Evolutionary conservation across 2,113 vertebrate species (phyloP), one percentile per base, ranked within the genome.

Genomic region (Podilymbus podiceps): DNA sequence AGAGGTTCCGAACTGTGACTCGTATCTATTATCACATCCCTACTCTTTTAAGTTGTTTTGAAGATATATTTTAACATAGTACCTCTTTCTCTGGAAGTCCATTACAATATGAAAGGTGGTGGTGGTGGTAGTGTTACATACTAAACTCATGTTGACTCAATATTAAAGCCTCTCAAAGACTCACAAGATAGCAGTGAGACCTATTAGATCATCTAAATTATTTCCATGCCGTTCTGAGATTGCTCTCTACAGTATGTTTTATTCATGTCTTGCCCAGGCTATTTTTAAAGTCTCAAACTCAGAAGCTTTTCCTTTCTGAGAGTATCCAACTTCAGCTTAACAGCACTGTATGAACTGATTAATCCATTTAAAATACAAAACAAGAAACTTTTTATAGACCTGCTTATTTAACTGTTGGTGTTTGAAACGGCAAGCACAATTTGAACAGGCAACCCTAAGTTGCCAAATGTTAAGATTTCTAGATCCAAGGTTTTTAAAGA

Each of bases 301-400:
- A 95, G 91, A 84, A 95, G 89, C 91, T 85, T 95, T 95, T 95
- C 74, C 96, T 93, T 96, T 97, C 95, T 88, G 89, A 97, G 94
- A 92, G 74, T 42, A 85, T 50, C 78, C 90, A 96, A 73, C 86
- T 92, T 92, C 19, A 93, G 66, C 94, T 93, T 83, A 94, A 84
- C 95, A 93, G 86, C 62, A 69, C 40, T 52, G 38, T 25, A 16
- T 42, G 89, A 42, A 73, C 77, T 72, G 84, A 85, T 76, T 81
- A 95, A 85, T 3, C 53, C 62, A 73, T 75, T 91, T 89, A 93
- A 95, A 96, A 93, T 44, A 82, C 77, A 85, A 82, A 92, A 21
- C 0, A 0, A 77, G 49, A 80, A 91, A 50, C 60, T 92, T 90
- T 58, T 71, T 59, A 23, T n/a, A 46, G 49, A 72, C 52, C 62